phyloP scores from a whole-genome alignment of 2,888 invertebrate genomes.

The Meiosimyza platycephala region DNA sequence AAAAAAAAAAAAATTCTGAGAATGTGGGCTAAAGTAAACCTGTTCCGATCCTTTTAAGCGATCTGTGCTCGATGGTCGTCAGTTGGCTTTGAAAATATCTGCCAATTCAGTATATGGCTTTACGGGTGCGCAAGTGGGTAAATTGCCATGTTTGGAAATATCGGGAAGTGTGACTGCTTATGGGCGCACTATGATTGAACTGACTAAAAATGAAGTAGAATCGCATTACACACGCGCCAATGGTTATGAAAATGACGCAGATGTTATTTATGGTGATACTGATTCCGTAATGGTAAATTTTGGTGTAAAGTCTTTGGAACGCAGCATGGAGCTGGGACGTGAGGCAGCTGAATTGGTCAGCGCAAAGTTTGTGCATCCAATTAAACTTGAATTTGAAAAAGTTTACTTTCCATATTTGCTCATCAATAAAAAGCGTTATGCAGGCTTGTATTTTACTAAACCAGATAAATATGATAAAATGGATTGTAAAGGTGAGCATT shows the following conservation, averaged over 20 bases:
- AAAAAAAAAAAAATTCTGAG: too few relatives aligned
- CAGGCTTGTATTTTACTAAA: slow-evolving; percentile 93
- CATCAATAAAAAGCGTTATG: slow-evolving; percentile 99
- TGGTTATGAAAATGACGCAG: slow-evolving; percentile 91
- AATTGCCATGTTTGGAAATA: slow-evolving; percentile 66
- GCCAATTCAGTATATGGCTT: slow-evolving; percentile 99
- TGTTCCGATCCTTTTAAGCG: slow-evolving; percentile 94
- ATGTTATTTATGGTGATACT: slow-evolving; percentile 98
- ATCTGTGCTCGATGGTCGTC: slow-evolving; percentile 95
- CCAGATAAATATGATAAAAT: slow-evolving; percentile 95
- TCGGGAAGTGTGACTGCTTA: slow-evolving; percentile 67
- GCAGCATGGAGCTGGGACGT: slow-evolving; percentile 93
- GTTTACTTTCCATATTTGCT: slow-evolving; percentile 98
- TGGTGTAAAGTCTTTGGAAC: slow-evolving; percentile 89
- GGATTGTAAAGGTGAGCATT: slow-evolving; percentile 88
- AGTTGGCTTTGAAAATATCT: slow-evolving; percentile 96
- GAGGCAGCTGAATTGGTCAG: slow-evolving; percentile 96
- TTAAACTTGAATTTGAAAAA: slow-evolving; percentile 99
- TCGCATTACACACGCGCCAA: slow-evolving; percentile 83
- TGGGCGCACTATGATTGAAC: slow-evolving; percentile 66
- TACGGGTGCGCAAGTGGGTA: slow-evolving; percentile 78
- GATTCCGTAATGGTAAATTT: slow-evolving; percentile 99
- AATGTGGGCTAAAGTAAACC: too few relatives aligned
- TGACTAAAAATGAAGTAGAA: slow-evolving; percentile 95
- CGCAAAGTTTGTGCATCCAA: slow-evolving; percentile 91